phyloP scores from a whole-genome alignment of 2,113 vertebrate genomes.

The Puma concolor region DNA sequence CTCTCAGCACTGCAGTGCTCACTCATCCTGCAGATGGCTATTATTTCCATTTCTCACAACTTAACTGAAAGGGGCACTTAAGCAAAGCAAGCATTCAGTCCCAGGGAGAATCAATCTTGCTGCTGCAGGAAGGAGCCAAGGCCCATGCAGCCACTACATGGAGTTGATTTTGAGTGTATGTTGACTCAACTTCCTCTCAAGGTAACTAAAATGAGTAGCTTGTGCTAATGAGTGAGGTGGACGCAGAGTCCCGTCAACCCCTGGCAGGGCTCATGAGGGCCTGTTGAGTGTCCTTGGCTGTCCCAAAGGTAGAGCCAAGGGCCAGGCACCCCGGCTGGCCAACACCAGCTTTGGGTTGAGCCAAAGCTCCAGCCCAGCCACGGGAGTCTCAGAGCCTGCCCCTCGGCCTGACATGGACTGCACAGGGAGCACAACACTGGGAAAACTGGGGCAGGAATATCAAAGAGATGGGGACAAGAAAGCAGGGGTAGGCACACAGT shows the following conservation, averaged over 20 bases:
- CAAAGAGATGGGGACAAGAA: not conserved
- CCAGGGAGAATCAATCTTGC: slow-evolving; percentile 59
- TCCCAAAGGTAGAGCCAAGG: not conserved
- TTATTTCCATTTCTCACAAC: slow-evolving; percentile 63
- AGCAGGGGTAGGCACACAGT: not conserved
- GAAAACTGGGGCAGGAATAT: not conserved
- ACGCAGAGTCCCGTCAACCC: not conserved
- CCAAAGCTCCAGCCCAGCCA: not conserved
- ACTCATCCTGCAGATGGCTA: slow-evolving; percentile 36
- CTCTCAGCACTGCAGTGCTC: slow-evolving; percentile 41
- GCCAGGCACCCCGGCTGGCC: not conserved
- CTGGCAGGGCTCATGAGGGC: accelerated
- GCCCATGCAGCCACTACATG: not conserved
- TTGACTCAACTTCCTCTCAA: not conserved
- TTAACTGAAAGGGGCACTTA: slow-evolving; percentile 64
- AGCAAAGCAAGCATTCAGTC: slow-evolving; percentile 67
- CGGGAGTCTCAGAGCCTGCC: not conserved
- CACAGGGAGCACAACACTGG: accelerated
- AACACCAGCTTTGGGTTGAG: not conserved
- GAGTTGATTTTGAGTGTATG: slow-evolving; percentile 34
- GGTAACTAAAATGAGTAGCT: not conserved
- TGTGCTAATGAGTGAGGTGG: not conserved
- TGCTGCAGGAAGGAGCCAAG: not conserved
- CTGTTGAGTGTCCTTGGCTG: accelerated
- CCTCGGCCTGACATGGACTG: not conserved